Base-by-base conservation (phyloP, 1,140 invertebrate species). In the Frieseomelitta varia region DNA sequence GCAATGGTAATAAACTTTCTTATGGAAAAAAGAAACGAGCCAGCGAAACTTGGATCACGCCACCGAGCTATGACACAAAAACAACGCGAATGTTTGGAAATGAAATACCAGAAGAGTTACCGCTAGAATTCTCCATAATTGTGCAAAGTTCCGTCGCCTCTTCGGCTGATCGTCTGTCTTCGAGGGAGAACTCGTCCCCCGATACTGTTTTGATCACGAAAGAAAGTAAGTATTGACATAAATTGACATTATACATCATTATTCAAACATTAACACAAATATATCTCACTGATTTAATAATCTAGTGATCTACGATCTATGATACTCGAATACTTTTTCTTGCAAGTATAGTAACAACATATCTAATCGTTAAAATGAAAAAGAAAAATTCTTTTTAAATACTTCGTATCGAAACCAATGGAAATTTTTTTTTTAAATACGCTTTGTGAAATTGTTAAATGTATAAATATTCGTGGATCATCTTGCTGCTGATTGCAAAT, bases 111-210 rank as follows among this genome's bases (percentile, higher is more conserved):
- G 92, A 94, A 24, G 91, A 94, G 78, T 85, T 95, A 27, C 91
- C 94, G 14, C 84, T 95, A 11, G 92, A 95, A 83, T 84, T 93
- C 19, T 92, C 91, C 1, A 93, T 95, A 56, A 92, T 95, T 55
- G 94, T 95, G 69, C 88, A 86, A 81, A 92, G 90, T 85, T 88
- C 82, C 47, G 84, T 90, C n/a, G 88, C 92, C 56, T 89, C 84
- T 8, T 86, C 93, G 3, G 87, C 93, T 4, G 90, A 91, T 83
- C 92, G 88, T 47, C 75, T 92, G 56, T 78, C 88, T 34, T 86
- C 91, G 24, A 91, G 85, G 17, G 90, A 91, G 19, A 85, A 87
- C 39, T 10, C 78, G 12, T 85, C 78, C 58, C 89, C 92, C 4
- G 92, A 95, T 74, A 93, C 92, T 0, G 79, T 94, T 24, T n/a